Percentiles rank a stretch among this genome's conserved stretches.
Evolutionary conservation across 1,140 invertebrate species (phyloP).

Genomic region (Frieseomelitta varia): DNA sequence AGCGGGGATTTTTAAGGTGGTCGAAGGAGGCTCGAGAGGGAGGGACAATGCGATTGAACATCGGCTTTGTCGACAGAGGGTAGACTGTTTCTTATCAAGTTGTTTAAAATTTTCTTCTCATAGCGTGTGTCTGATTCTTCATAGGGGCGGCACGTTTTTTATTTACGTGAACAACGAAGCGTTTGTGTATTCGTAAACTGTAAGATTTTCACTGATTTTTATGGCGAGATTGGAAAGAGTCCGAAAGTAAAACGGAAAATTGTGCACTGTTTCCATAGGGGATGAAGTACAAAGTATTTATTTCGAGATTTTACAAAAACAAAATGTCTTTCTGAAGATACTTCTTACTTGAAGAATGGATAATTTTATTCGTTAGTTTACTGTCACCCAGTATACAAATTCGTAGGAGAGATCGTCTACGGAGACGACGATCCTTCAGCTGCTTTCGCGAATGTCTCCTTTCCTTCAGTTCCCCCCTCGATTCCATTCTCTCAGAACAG

Average conservation of each 20-base stretch:
- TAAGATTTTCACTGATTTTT: no score
- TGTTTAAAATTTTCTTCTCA: not conserved
- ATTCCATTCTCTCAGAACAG: not conserved
- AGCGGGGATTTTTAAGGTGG: not conserved
- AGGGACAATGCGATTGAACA: no score
- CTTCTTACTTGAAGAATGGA: no score
- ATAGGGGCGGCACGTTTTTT: not conserved
- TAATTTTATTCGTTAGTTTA: not conserved
- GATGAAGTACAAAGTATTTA: not conserved
- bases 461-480: not conserved
- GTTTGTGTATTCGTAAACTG: not conserved
- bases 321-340: no score
- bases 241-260: no score
- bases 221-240: no score
- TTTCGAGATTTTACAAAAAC: no score
- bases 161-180: rapidly evolving
- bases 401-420: not conserved
- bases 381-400: not conserved
- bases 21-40: not conserved
- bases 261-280: not conserved
- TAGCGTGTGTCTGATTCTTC: no score
- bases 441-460: slow-evolving; percentile 4
- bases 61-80: not conserved
- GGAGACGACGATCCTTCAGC: not conserved
- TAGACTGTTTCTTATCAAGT: not conserved